Percentiles rank a stretch among this genome's conserved stretches.
Evolutionary conservation across 2,797 vertebrate genomes (phyloP).

Genomic region (Dromococcyx pavoninus): DNA sequence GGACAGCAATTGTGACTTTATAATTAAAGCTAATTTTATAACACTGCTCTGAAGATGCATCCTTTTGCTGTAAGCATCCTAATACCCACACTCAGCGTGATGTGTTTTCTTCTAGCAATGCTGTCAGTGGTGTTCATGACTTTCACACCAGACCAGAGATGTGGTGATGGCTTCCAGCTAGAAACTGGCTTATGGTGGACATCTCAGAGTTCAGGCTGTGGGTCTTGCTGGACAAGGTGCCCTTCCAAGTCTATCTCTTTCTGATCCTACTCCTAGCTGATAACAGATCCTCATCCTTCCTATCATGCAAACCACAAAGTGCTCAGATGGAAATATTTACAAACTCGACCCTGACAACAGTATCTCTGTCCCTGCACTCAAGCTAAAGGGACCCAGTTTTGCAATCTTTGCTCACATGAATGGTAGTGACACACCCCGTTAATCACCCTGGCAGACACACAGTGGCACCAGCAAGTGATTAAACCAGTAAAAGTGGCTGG

Average conservation of each 20-base stretch:
- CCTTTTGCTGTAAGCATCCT: background rate
- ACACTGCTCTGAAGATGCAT: background rate
- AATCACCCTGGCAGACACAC: background rate
- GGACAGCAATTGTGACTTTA: background rate
- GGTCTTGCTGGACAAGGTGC: background rate
- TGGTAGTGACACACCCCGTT: background rate
- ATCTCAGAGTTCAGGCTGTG: background rate
- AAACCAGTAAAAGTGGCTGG: background rate
- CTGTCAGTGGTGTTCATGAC: background rate
- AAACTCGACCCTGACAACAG: accelerated
- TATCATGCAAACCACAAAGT: background rate
- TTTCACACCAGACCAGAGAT: background rate
- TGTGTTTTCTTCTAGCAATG: background rate
- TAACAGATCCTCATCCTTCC: background rate
- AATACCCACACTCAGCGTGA: background rate
- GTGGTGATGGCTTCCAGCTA: background rate
- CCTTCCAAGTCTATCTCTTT: background rate
- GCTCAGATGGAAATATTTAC: background rate
- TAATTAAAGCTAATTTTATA: background rate
- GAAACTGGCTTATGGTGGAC: background rate
- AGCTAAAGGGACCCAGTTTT: background rate
- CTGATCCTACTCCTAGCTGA: background rate
- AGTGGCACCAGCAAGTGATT: background rate
- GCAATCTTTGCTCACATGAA: background rate
- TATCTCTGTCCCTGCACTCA: accelerated